Base-by-base conservation (phyloP, 2,797 vertebrate species). In the Typhlichthys eigenmanni region DNA sequence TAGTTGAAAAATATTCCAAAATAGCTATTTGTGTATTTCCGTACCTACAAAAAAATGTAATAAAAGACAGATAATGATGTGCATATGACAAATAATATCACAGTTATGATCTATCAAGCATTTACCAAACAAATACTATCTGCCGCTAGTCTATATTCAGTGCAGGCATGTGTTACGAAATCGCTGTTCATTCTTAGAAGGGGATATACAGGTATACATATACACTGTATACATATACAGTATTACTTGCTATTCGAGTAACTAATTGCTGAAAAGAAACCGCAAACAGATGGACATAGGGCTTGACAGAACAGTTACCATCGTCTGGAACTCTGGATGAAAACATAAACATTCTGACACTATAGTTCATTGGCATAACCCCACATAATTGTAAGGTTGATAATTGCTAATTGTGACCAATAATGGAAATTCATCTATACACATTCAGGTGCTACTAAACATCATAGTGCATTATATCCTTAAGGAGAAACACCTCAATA, bases 381-480 rank as follows among this genome's bases (percentile, higher is more conserved):
- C 4, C 10, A 47, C 14, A 48, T 32, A 47, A 10, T 8, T 7
- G 38, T 43, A 43, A 43, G 38, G 38, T 60, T 7, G 29, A 47
- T 17, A 17, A 17, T 17, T 17, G 9, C 7, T 9, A 62, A 48
- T 49, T n/a, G 6, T 50, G 55, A 60, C 58, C 49, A 64, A 52
- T 48, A 66, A 71, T 4, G 2, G 46, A 34, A 50, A 61, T 63
- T 61, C 1, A 68, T 68, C 46, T 56, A 56, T 60, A 56, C 24
- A 52, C 56, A 43, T 66, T 68, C 10, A 63, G 46, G 52, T 57
- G 80, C 74, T 43, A 68, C 53, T 53, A 71, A 61, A 73, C 58
- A 56, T 73, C 65, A 72, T 58, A 72, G 75, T 74, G 75, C 38
- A 11, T 65, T 51, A 24, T 68, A 75, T 58, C 74, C 38, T 61